Percentiles rank a stretch among this genome's conserved stretches.
Conservation (phyloP, 2,888 invertebrate genomes). For the Pollenia angustigena region DNA sequence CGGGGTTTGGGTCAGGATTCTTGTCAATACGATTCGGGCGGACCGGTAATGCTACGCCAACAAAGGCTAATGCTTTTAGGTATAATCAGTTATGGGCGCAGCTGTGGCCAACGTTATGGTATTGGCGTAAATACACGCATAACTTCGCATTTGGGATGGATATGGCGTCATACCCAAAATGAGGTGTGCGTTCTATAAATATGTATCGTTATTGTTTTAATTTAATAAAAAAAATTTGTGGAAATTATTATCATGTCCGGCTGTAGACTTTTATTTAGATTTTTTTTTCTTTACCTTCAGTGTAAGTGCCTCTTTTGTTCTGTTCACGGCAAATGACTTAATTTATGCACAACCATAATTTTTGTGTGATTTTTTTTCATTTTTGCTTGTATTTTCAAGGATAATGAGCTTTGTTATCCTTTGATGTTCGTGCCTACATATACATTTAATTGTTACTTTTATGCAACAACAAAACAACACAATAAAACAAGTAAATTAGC, state of each 20-base stretch:
- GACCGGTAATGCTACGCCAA: conserved; percentile 85
- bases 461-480: conserved; percentile 55
- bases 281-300: neutral
- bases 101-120: conserved; percentile 84
- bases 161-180: conserved; percentile 81
- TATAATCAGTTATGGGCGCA: conserved; percentile 85
- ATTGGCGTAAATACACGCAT: conserved; percentile 86
- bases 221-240: conserved; percentile 7
- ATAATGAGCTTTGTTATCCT: conserved; percentile 71
- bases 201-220: neutral
- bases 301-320: conserved; percentile 52
- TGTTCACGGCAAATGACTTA: conserved; percentile 69
- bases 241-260: conserved; percentile 32
- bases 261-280: neutral
- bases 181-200: conserved; percentile 75
- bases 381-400: conserved; percentile 61
- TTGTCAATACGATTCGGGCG: conserved; percentile 86
- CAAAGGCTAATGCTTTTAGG: conserved; percentile 84
- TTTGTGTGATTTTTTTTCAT: conserved; percentile 13
- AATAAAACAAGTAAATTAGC: conserved; percentile 69
- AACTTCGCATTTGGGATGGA: conserved; percentile 86
- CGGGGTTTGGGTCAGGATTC: conserved; percentile 83
- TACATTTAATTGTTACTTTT: conserved; percentile 70
- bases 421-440: conserved; percentile 64
- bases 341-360: conserved; percentile 66